Evolutionary conservation across 2,797 vertebrate genomes (phyloP).

Genomic region (Paramormyrops hopkinsi): DNA sequence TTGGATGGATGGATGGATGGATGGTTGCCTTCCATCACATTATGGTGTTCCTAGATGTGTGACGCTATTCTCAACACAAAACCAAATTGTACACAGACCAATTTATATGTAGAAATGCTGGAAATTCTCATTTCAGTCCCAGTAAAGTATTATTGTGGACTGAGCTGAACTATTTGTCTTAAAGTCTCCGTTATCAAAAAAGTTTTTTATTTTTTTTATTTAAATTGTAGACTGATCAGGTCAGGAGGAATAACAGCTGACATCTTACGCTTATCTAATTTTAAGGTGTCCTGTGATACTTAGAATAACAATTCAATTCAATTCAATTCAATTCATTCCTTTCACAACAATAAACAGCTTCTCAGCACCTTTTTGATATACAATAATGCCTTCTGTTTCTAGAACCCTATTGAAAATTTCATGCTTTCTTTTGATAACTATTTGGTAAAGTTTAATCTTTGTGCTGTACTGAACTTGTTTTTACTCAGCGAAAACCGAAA

Average conservation of each 20-base stretch:
- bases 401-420: not conserved
- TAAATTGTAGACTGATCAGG: too few relatives aligned
- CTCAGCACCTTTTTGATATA: not conserved
- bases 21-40: not conserved
- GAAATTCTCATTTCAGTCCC: too few relatives aligned
- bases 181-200: too few relatives aligned
- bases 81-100: too few relatives aligned
- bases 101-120: too few relatives aligned
- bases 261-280: not conserved
- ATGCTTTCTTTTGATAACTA: not conserved
- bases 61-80: too few relatives aligned
- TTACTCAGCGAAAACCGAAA: not conserved
- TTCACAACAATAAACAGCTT: not conserved
- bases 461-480: not conserved
- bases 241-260: too few relatives aligned
- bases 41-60: not conserved
- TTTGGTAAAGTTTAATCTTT: not conserved
- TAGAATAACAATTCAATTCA: not conserved
- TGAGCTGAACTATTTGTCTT: too few relatives aligned
- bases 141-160: too few relatives aligned
- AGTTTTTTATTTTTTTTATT: too few relatives aligned
- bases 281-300: not conserved
- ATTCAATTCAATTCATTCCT: too few relatives aligned
- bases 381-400: not conserved
- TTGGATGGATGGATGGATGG: too few relatives aligned